Evolutionary conservation across 1,140 invertebrate genomes (phyloP).

Genomic region (Latrodectus geometricus): DNA sequence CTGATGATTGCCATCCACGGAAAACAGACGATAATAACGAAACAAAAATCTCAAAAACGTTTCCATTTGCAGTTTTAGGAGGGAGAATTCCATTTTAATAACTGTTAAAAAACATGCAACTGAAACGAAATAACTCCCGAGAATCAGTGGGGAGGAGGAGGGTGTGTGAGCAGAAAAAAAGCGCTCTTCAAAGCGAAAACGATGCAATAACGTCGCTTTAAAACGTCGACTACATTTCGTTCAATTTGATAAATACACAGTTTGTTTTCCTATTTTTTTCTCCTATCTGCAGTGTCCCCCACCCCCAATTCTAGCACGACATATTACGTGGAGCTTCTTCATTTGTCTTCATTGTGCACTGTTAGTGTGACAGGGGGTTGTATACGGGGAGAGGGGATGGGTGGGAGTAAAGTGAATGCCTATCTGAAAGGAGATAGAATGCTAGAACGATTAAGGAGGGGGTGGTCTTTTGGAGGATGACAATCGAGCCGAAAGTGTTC

Average conservation of each 20-base stretch:
- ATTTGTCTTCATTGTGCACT: constrained; percentile 48
- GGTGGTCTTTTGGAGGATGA: constrained; percentile 5
- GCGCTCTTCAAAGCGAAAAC: constrained; percentile 12
- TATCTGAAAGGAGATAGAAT: not conserved
- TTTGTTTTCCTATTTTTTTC: constrained; percentile 6
- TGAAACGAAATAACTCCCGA: not conserved
- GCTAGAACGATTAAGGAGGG: constrained; percentile 18
- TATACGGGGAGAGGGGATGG: not conserved
- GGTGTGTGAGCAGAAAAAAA: not conserved
- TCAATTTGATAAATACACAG: constrained; percentile 37
- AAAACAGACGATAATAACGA: constrained; percentile 16
- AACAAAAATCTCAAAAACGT: constrained; percentile 14
- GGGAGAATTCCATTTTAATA: constrained; percentile 55
- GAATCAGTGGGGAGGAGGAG: not conserved
- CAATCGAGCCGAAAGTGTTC: constrained; percentile 49
- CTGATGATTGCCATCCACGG: constrained; percentile 14
- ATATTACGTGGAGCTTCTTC: constrained; percentile 23
- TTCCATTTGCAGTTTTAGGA: not conserved
- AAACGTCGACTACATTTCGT: constrained; percentile 51
- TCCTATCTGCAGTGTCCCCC: not conserved
- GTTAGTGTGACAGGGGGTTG: not conserved
- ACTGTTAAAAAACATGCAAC: constrained; percentile 21
- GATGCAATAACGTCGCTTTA: constrained; percentile 46
- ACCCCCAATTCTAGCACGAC: constrained; percentile 14
- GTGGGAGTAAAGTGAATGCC: not conserved